Conservation (phyloP, 2,888 invertebrate genomes). For the Orthosia gracilis region DNA sequence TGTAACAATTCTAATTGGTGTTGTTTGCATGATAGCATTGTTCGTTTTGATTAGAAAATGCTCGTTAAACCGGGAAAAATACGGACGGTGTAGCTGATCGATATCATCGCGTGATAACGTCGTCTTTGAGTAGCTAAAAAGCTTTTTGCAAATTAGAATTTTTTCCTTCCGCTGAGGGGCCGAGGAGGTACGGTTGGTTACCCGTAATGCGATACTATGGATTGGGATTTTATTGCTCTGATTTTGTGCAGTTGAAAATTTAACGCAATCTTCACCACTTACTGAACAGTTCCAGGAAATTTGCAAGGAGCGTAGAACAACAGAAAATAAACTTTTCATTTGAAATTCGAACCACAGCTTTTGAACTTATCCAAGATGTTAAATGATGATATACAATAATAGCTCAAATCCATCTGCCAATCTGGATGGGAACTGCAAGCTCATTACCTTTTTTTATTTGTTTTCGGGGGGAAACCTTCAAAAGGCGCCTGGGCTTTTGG, state of each 20-base stretch:
- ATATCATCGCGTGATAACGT: slow-evolving; percentile 83
- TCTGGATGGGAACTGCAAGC: not conserved
- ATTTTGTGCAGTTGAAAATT: slow-evolving; percentile 48
- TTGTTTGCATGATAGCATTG: slow-evolving; percentile 87
- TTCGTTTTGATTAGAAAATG: slow-evolving; percentile 79
- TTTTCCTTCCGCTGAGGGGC: slow-evolving; percentile 68
- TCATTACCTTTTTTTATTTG: not conserved
- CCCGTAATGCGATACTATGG: slow-evolving; percentile 43
- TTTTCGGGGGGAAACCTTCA: no score
- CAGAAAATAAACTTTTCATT: slow-evolving; percentile 18
- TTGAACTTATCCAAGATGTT: not conserved
- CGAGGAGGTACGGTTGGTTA: slow-evolving; percentile 49
- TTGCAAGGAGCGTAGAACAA: not conserved
- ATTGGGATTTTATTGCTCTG: slow-evolving; percentile 61
- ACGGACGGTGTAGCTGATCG: slow-evolving; percentile 75
- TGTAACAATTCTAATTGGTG: slow-evolving; percentile 88
- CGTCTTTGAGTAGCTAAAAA: slow-evolving; percentile 80
- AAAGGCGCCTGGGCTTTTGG: no score
- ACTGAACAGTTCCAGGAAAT: slow-evolving; percentile 1
- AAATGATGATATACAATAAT: not conserved
- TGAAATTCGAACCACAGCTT: not conserved
- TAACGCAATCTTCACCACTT: slow-evolving; percentile 39
- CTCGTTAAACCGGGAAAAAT: slow-evolving; percentile 77
- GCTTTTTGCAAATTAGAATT: slow-evolving; percentile 85
- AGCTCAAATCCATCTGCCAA: not conserved